phyloP scores from a whole-genome alignment of 2,797 vertebrate genomes.

The Bryconaethiops microstoma region DNA sequence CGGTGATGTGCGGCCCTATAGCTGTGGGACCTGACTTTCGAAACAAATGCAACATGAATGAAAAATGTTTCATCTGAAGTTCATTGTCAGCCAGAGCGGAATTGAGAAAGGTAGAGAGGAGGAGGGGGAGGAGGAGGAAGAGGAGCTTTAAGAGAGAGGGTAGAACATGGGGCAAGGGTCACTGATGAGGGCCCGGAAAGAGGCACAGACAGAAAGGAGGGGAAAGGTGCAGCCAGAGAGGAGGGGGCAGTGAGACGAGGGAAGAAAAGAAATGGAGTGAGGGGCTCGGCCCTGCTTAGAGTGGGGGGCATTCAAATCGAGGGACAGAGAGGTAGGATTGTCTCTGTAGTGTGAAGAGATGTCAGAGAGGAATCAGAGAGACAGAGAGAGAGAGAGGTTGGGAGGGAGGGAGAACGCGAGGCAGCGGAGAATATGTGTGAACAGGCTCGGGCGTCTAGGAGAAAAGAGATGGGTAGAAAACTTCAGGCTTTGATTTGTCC shows the following conservation, averaged over 20 bases:
- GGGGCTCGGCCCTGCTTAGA: slow-evolving; percentile 2
- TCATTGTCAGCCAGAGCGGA: slow-evolving; percentile 38
- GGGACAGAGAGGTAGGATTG: slow-evolving; percentile 14
- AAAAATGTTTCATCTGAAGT: neutral
- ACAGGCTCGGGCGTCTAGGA: slow-evolving; percentile 4
- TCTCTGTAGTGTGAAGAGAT: slow-evolving; percentile 11
- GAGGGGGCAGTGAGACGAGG: slow-evolving; percentile 17
- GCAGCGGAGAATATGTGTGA: slow-evolving; percentile 48
- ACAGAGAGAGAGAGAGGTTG: neutral
- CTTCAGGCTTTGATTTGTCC: slow-evolving; percentile 28
- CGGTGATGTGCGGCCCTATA: neutral
- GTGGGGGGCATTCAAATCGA: slow-evolving; percentile 31
- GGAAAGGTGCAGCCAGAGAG: slow-evolving; percentile 22
- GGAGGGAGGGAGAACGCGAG: neutral
- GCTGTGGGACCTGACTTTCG: neutral
- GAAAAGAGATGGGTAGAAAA: slow-evolving; percentile 21
- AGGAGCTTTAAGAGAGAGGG: slow-evolving; percentile 17
- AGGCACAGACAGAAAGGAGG: slow-evolving; percentile 3
- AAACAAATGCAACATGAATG: neutral
- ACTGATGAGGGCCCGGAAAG: neutral
- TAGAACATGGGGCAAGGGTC: neutral
- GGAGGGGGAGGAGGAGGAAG: neutral
- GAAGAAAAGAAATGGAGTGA: slow-evolving; percentile 32
- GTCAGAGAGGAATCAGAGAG: slow-evolving; percentile 11
- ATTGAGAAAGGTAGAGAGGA: slow-evolving; percentile 32